Percentiles rank a stretch among this genome's conserved stretches.
phyloP scores from a whole-genome alignment of 2,888 invertebrate species.

The Plutella xylostella region DNA sequence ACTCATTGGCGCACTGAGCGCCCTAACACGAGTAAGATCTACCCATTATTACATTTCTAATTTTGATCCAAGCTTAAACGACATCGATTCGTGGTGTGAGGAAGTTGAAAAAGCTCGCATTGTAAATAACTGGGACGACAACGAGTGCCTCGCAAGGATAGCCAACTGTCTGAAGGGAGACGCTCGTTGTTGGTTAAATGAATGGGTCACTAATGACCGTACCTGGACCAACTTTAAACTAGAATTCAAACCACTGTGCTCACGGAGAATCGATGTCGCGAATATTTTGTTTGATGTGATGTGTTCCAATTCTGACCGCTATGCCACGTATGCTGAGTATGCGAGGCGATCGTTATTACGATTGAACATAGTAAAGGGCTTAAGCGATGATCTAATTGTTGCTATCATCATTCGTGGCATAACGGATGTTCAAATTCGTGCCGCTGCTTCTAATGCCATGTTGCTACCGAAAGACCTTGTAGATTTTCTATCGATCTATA shows the following conservation, averaged over 20 bases:
- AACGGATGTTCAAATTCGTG: not conserved
- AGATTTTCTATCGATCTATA: not conserved
- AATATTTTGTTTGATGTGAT: not conserved
- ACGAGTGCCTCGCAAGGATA: not conserved
- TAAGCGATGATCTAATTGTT: not conserved
- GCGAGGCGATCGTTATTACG: not conserved
- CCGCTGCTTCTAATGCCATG: not conserved
- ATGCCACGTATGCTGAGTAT: not conserved
- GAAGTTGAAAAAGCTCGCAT: not conserved
- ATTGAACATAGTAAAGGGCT: not conserved
- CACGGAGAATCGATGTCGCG: not conserved
- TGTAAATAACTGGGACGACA: not conserved
- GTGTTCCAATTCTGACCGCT: not conserved
- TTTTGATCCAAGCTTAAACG: not conserved
- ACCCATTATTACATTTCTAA: not conserved
- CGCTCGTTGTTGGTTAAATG: not conserved
- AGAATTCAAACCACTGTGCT: not conserved
- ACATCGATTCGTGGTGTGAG: not conserved
- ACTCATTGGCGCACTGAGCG: not conserved
- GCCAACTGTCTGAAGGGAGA: constrained; percentile 1
- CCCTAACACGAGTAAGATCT: not conserved
- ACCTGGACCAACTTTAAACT: not conserved
- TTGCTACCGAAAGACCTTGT: not conserved
- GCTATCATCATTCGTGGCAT: not conserved
- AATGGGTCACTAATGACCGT: not conserved